Evolutionary conservation across 2,797 vertebrate species (phyloP).

Genomic region (Synanceia verrucosa): DNA sequence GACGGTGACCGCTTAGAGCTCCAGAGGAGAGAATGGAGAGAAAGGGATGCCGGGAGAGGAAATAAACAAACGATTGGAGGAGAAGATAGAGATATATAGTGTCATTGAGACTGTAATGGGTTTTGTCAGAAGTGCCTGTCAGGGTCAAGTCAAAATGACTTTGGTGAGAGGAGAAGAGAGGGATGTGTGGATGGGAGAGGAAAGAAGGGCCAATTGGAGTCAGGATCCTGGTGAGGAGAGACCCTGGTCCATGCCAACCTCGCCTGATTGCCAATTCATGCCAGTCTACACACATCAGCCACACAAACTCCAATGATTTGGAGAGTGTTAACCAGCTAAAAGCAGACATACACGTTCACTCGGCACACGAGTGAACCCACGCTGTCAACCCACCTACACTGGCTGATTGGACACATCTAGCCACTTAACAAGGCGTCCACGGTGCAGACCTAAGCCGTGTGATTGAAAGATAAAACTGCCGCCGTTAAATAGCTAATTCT

Average conservation of each 20-base stretch:
- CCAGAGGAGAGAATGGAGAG: constrained; percentile 14
- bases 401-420: constrained; percentile 64
- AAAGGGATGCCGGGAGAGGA: constrained; percentile 24
- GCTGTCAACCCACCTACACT: constrained; percentile 45
- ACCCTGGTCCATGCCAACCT: constrained; percentile 70
- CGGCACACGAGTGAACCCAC: constrained; percentile 29
- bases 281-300: constrained; percentile 72
- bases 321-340: constrained; percentile 49
- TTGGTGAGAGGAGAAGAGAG: constrained; percentile 42
- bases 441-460: constrained; percentile 33
- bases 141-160: constrained; percentile 72
- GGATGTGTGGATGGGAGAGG: constrained; percentile 48
- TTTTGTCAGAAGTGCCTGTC: constrained; percentile 84
- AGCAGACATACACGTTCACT: constrained; percentile 27
- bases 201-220: constrained; percentile 69
- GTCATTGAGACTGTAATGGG: constrained; percentile 82
- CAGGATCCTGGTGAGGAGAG: constrained; percentile 61
- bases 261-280: constrained; percentile 83
- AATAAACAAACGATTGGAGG: constrained; percentile 32
- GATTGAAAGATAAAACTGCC: constrained; percentile 65
- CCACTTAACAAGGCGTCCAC: constrained; percentile 60
- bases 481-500: constrained; percentile 61
- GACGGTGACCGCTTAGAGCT: constrained; percentile 11
- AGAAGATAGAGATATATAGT: constrained; percentile 54
- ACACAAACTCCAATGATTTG: constrained; percentile 45